phyloP scores from a whole-genome alignment of 2,888 invertebrate genomes.

The Epirrita christyi region DNA sequence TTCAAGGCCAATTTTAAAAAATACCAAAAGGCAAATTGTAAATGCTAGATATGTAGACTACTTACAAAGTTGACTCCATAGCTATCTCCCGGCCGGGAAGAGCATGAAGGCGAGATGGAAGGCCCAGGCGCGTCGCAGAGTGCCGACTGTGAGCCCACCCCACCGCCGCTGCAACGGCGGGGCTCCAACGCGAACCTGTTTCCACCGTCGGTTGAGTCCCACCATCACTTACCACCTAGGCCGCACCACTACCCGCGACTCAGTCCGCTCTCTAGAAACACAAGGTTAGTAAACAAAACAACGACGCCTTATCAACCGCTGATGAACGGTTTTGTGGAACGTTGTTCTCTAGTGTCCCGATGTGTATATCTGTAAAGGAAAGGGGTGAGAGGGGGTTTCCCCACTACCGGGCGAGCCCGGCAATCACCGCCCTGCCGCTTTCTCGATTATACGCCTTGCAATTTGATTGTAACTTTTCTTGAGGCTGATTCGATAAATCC shows the following conservation, averaged over 20 bases:
- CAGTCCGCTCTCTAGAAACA: slow-evolving; percentile 92
- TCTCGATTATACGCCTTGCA: no score
- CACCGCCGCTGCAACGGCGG: slow-evolving; percentile 91
- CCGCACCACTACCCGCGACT: slow-evolving; percentile 87
- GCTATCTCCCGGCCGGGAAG: slow-evolving; percentile 94
- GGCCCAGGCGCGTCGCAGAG: slow-evolving; percentile 96
- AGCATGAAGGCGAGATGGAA: slow-evolving; percentile 93
- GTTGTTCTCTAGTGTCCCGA: no score
- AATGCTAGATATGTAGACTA: slow-evolving; percentile 3
- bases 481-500: no score
- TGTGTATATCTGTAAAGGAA: no score
- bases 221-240: slow-evolving; percentile 75
- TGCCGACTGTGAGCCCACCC: slow-evolving; percentile 96
- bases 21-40: no score
- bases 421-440: no score
- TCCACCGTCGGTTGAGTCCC: slow-evolving; percentile 85
- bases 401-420: no score
- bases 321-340: not conserved
- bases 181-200: slow-evolving; percentile 95
- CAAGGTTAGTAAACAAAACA: slow-evolving; percentile 56
- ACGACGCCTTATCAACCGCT: not conserved
- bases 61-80: slow-evolving; percentile 57
- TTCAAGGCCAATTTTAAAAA: no score
- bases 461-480: no score
- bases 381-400: no score